Evolutionary conservation across 1,140 invertebrate species (phyloP).

Genomic region (Caerostris extrusa): DNA sequence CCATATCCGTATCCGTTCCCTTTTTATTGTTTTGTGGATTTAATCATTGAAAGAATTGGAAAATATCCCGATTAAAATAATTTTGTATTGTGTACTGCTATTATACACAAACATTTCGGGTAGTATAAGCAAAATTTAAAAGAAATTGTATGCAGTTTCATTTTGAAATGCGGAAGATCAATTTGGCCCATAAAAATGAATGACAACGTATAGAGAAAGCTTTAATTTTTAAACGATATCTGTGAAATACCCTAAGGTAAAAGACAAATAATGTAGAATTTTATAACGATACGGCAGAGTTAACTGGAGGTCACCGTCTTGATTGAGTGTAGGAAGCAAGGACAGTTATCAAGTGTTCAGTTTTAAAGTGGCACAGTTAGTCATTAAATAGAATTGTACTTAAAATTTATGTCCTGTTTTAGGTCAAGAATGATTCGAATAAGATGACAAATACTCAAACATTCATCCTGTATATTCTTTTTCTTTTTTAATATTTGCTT

Average conservation of each 20-base stretch:
- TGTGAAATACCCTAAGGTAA: neutral
- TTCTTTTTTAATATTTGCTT: too few species aligned
- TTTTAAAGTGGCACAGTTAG: neutral
- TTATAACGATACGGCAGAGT: neutral
- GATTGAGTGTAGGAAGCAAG: neutral
- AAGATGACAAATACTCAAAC: neutral
- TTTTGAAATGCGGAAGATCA: neutral
- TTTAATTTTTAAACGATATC: neutral
- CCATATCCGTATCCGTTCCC: too few species aligned
- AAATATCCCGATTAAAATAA: too few species aligned
- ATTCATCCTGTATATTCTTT: neutral
- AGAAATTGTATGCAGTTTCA: neutral
- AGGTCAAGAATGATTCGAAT: neutral
- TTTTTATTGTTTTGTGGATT: too few species aligned
- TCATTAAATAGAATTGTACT: neutral
- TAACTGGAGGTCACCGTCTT: neutral
- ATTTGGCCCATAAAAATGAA: neutral
- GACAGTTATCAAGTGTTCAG: neutral
- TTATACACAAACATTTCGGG: too few species aligned
- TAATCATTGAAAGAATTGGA: too few species aligned
- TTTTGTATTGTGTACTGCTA: too few species aligned
- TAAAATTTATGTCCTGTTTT: neutral
- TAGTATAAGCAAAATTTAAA: too few species aligned
- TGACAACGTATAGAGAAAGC: neutral
- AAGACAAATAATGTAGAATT: neutral